Conservation (phyloP, 1,140 invertebrate genomes). For the Lordiphosa clarofinis region DNA sequence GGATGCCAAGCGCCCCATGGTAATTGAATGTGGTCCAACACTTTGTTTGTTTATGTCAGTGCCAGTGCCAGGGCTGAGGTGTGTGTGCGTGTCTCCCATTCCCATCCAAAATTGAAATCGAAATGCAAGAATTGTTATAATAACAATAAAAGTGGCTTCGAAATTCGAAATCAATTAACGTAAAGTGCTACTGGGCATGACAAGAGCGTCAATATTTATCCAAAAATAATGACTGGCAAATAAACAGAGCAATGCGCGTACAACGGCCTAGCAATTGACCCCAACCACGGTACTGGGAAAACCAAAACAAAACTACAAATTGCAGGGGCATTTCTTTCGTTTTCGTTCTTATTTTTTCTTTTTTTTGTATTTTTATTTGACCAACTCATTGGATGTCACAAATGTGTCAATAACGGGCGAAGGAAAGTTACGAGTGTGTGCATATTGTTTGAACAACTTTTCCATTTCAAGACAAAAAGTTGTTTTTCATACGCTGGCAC, state of each 20-base stretch:
- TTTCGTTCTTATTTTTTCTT: constrained; percentile 4
- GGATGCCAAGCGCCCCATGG: neutral
- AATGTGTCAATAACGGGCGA: constrained; percentile 50
- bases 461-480: constrained; percentile 18
- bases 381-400: constrained; percentile 50
- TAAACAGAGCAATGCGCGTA: constrained; percentile 51
- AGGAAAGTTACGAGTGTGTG: constrained; percentile 38
- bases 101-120: constrained; percentile 2
- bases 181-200: constrained; percentile 72
- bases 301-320: constrained; percentile 31
- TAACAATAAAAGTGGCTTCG: constrained; percentile 71
- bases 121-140: constrained; percentile 45
- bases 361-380: constrained; percentile 34
- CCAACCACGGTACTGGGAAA: neutral
- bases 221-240: constrained; percentile 71
- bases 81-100: too few species aligned
- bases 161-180: constrained; percentile 75
- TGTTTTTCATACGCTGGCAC: constrained; percentile 11
- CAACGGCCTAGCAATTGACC: constrained; percentile 21
- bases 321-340: constrained; percentile 8
- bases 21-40: constrained; percentile 16
- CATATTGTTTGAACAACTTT: constrained; percentile 27
- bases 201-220: constrained; percentile 73
- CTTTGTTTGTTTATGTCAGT: too few species aligned
- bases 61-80: too few species aligned